Evolutionary conservation across 2,113 vertebrate genomes (phyloP).

Genomic region (Trochalopteron elliotii): DNA sequence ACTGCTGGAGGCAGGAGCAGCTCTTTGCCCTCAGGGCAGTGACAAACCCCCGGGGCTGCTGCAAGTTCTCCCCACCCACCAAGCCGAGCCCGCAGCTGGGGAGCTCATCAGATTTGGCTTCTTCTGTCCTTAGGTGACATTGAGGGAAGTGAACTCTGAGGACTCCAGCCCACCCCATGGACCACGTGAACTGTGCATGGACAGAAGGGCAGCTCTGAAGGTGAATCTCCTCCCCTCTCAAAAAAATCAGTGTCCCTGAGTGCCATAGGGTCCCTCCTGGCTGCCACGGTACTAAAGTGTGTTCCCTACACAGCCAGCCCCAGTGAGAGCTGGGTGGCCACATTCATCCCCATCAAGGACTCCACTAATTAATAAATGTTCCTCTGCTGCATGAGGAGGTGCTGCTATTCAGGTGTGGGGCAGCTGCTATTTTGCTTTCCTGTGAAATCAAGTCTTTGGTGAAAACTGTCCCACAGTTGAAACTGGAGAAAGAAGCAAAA

Average conservation of each 20-base stretch:
- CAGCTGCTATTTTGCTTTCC: background rate
- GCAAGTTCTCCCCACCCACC: background rate
- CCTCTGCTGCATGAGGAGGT: background rate
- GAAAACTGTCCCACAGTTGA: background rate
- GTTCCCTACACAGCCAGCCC: background rate
- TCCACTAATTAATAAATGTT: background rate
- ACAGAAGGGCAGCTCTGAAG: background rate
- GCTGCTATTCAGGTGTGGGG: background rate
- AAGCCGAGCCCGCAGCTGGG: background rate
- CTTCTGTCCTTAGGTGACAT: background rate
- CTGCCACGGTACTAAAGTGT: rapidly evolving
- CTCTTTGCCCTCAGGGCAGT: background rate
- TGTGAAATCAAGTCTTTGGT: background rate
- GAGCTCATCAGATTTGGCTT: background rate
- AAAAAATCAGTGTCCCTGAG: rapidly evolving
- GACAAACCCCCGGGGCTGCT: background rate
- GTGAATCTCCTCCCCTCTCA: background rate
- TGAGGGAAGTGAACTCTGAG: background rate
- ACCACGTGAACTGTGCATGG: rapidly evolving
- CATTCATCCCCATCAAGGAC: background rate
- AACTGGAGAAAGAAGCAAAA: background rate
- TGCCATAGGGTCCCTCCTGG: background rate
- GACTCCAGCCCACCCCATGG: background rate
- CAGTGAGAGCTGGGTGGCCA: background rate
- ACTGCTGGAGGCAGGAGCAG: background rate